Evolutionary conservation across 1,140 invertebrate genomes (phyloP).

Genomic region (Bursaphelenchus mucronatus): DNA sequence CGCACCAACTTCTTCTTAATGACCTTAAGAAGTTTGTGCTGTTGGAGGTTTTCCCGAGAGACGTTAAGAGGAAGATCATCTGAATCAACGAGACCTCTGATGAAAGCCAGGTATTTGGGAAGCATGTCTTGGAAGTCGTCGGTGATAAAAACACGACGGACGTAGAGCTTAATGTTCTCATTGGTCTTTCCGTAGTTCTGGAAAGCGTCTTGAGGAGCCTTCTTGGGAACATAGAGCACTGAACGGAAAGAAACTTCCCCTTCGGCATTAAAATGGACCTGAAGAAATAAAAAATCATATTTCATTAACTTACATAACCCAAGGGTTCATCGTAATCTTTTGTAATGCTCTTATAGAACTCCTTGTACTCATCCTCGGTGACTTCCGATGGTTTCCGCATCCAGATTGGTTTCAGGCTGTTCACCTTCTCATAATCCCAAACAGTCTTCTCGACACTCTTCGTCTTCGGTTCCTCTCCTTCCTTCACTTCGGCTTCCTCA

Average conservation of each 20-base stretch:
- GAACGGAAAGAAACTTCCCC: conserved; percentile 98
- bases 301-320: conserved; percentile 61
- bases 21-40: conserved; percentile 96
- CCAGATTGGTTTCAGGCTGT: conserved; percentile 90
- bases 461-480: conserved; percentile 69
- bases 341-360: conserved; percentile 88
- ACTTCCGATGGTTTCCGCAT: conserved; percentile 83
- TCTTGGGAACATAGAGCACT: conserved; percentile 82
- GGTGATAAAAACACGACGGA: conserved; percentile 94
- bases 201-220: conserved; percentile 84
- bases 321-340: conserved; percentile 83
- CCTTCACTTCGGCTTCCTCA: conserved; percentile 67
- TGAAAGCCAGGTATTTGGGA: conserved; percentile 91
- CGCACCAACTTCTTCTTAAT: conserved; percentile 98
- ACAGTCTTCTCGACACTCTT: conserved; percentile 91
- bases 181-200: conserved; percentile 87
- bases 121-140: conserved; percentile 99
- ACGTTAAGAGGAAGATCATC: conserved; percentile 98
- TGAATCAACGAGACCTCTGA: conserved; percentile 94
- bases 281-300: conserved; percentile 52
- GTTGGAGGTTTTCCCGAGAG: conserved; percentile 87
- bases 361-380: conserved; percentile 78
- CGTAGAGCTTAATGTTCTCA: conserved; percentile 93
- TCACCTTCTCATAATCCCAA: conserved; percentile 96
- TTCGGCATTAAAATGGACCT: conserved; percentile 94